Evolutionary conservation across 2,113 vertebrate genomes (phyloP).

Genomic region (Rhinolophus ferrumequinum): DNA sequence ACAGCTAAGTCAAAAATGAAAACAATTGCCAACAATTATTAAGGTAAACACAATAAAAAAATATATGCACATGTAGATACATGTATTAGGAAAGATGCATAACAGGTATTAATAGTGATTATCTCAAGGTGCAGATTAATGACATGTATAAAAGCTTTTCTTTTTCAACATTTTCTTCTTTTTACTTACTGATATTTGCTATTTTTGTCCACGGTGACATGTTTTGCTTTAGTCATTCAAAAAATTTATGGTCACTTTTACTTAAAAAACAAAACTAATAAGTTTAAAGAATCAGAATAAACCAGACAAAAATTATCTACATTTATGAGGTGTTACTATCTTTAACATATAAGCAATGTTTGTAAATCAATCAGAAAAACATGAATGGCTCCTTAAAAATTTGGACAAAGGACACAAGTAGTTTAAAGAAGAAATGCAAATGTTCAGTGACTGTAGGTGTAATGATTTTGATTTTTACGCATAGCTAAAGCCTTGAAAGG

Average conservation of each 20-base stretch:
- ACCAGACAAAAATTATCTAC: background rate
- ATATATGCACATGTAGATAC: background rate
- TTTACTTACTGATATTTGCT: background rate
- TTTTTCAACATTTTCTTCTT: background rate
- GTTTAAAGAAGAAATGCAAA: background rate
- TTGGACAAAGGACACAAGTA: background rate
- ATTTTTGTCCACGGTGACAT: background rate
- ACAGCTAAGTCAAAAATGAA: background rate
- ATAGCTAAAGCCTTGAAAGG: background rate
- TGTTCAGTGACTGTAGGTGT: background rate
- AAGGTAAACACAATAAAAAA: background rate
- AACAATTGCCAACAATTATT: background rate
- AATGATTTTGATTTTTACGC: background rate
- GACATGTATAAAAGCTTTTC: background rate
- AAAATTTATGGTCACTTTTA: background rate
- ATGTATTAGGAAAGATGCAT: background rate
- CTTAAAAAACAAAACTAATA: background rate
- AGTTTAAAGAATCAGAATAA: background rate
- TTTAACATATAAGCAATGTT: background rate
- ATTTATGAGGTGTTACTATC: background rate
- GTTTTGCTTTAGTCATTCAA: constrained; percentile 1
- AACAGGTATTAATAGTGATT: background rate
- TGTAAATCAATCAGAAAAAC: background rate
- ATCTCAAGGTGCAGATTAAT: background rate
- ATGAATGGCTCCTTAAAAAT: background rate